Evolutionary conservation across 2,797 vertebrate genomes (phyloP).

Genomic region (Lagorchestes hirsutus): DNA sequence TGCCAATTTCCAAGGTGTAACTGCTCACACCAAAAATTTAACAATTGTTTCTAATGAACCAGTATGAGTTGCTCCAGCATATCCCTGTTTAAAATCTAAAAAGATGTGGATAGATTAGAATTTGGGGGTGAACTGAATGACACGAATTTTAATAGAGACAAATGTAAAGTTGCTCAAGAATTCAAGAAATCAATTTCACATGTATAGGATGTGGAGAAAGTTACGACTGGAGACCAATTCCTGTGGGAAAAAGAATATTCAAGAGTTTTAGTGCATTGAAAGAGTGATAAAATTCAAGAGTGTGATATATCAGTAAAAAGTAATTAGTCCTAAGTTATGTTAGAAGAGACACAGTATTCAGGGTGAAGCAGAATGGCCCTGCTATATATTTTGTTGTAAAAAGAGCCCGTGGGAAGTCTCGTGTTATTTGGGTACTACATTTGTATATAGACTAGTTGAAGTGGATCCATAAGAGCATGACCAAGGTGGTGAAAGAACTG

Average conservation of each 20-base stretch:
- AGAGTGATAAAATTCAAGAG: neutral
- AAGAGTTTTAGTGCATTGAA: neutral
- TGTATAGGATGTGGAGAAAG: neutral
- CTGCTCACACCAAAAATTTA: neutral
- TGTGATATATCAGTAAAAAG: neutral
- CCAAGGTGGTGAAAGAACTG: neutral
- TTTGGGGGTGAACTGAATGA: neutral
- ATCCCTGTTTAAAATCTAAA: neutral
- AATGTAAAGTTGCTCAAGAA: neutral
- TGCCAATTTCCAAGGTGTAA: neutral
- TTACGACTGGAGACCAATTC: neutral
- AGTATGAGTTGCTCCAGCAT: neutral
- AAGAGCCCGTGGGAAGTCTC: neutral
- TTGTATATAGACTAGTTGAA: neutral
- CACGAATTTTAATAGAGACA: neutral
- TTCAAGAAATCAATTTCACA: neutral
- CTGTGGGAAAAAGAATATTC: neutral
- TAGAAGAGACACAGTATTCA: neutral
- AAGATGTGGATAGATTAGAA: neutral
- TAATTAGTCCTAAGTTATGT: neutral
- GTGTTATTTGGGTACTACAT: neutral
- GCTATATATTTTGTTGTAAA: neutral
- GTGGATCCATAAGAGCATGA: neutral
- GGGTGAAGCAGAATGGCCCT: neutral
- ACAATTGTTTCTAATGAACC: neutral